These are phyloP conservation scores for Falco naumanni DNA, from an alignment of 2,797 vertebrate species.

Conservation along the genomic window DNA sequence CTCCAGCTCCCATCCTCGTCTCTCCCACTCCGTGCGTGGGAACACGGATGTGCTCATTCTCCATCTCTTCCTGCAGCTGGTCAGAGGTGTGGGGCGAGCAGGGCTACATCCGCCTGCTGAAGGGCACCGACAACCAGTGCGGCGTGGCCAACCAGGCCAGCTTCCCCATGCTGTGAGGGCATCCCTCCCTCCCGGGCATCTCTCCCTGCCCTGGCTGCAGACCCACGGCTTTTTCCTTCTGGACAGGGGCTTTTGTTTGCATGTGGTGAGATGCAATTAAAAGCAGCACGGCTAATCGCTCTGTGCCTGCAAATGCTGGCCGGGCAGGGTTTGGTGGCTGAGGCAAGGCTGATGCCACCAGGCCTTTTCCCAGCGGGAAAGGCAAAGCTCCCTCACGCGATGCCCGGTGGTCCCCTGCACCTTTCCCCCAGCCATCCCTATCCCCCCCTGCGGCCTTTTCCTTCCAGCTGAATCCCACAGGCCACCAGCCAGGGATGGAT, in stretches of 20 bases:
- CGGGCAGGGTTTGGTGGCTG: neutral
- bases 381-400: rapidly evolving
- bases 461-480: neutral
- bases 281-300: rapidly evolving
- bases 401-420: rapidly evolving
- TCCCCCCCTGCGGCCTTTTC: rapidly evolving
- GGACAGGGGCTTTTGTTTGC: neutral
- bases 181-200: rapidly evolving
- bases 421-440: neutral
- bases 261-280: neutral
- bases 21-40: neutral
- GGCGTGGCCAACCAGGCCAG: slow-evolving; percentile 47
- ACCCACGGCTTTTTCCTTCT: neutral
- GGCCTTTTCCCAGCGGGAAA: neutral
- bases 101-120: slow-evolving; percentile 52
- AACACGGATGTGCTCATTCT: neutral
- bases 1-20: rapidly evolving
- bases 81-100: neutral
- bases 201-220: neutral
- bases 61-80: slow-evolving; percentile 35
- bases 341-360: neutral
- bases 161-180: neutral
- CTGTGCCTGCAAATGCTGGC: rapidly evolving
- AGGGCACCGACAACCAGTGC: neutral
- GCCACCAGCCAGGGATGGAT: neutral